Evolutionary conservation across 2,888 invertebrate species (phyloP).

Genomic region (Scrobipalpa atriplicella): DNA sequence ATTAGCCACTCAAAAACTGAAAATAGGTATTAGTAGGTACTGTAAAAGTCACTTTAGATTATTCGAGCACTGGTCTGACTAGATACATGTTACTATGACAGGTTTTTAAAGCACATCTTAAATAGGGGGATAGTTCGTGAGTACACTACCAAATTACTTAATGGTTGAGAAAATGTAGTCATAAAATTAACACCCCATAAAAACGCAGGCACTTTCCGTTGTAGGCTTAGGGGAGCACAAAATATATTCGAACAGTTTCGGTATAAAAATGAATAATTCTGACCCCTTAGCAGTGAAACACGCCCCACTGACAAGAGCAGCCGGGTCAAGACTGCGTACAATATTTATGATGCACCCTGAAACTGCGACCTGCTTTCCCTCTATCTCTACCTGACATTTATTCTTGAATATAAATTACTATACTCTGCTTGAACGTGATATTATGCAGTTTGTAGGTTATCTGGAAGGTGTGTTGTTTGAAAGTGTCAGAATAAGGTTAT

Average conservation of each 20-base stretch:
- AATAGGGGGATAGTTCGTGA: no score
- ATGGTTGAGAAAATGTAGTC: no score
- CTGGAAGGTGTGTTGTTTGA: neutral
- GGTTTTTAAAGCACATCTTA: no score
- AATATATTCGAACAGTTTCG: neutral
- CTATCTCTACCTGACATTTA: neutral
- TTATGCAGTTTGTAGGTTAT: slow-evolving; percentile 3
- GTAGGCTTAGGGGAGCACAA: neutral
- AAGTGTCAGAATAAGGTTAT: no score
- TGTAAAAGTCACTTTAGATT: no score
- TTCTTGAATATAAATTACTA: neutral
- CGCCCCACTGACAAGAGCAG: slow-evolving; percentile 27
- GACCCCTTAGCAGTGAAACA: neutral
- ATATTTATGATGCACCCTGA: slow-evolving; percentile 53
- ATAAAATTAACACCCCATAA: no score
- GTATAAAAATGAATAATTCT: neutral
- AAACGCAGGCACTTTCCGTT: no score
- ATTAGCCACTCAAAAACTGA: no score
- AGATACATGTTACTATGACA: no score
- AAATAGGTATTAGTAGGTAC: no score
- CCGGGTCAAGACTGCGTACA: slow-evolving; percentile 41
- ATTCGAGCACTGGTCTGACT: no score
- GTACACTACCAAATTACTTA: no score
- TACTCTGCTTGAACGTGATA: neutral
- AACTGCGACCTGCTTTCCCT: neutral